Evolutionary conservation across 2,113 vertebrate species (phyloP).

Genomic region (Pterocles burchelli): DNA sequence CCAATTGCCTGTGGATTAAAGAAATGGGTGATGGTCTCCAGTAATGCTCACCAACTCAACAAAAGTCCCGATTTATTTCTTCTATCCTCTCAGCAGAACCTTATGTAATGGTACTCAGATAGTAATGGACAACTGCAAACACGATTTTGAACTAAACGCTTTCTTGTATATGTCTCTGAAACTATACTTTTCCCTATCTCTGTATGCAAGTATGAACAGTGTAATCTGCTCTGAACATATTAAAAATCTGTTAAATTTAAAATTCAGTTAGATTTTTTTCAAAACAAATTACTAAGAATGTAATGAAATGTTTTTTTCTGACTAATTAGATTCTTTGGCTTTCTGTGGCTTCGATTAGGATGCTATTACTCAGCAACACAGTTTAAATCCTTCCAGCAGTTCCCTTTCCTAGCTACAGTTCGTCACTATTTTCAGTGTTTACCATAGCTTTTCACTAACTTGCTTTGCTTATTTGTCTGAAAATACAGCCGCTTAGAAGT

Average conservation of each 20-base stretch:
- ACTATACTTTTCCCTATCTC: conserved; percentile 46
- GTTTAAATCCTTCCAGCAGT: conserved; percentile 4
- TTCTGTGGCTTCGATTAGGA: conserved; percentile 28
- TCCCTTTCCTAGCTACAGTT: neutral
- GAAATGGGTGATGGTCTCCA: neutral
- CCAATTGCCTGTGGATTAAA: neutral
- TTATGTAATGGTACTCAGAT: neutral
- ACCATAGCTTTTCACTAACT: neutral
- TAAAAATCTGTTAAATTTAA: conserved; percentile 35
- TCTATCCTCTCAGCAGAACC: neutral
- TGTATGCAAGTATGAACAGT: conserved; percentile 52
- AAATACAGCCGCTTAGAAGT: neutral
- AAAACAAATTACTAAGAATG: conserved; percentile 59
- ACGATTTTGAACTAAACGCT: neutral
- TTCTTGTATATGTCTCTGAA: conserved; percentile 48
- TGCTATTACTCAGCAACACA: conserved; percentile 41
- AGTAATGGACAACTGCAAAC: conserved; percentile 18
- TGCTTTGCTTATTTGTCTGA: neutral
- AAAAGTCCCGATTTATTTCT: neutral
- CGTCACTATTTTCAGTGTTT: neutral
- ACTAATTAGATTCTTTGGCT: conserved; percentile 45
- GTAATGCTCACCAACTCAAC: neutral
- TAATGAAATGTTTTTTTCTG: conserved; percentile 38
- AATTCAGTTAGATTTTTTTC: conserved; percentile 37
- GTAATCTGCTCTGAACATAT: conserved; percentile 27